Evolutionary conservation across 2,113 vertebrate species (phyloP).

Genomic region (Lagenorhynchus albirostris): DNA sequence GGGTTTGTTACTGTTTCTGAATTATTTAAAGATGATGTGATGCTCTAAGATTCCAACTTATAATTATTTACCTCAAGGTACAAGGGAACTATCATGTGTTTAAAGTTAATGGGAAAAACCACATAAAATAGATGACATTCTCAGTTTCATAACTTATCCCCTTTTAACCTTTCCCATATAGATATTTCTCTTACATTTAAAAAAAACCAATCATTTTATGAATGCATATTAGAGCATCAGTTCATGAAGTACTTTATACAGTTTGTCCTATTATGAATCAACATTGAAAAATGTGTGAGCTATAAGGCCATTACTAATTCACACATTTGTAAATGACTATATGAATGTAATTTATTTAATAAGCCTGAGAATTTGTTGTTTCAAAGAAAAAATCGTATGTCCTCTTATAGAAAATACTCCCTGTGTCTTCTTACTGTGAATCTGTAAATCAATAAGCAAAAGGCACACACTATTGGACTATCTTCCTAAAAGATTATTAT

Average conservation of each 20-base stretch:
- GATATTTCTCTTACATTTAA: neutral
- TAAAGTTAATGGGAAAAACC: neutral
- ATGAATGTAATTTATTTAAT: neutral
- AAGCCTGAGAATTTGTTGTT: conserved; percentile 18
- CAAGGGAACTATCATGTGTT: neutral
- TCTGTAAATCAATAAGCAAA: neutral
- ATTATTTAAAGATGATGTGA: neutral
- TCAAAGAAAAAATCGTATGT: conserved; percentile 1
- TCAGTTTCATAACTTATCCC: neutral
- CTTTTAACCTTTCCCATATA: neutral
- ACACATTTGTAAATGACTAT: conserved; percentile 37
- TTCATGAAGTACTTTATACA: neutral
- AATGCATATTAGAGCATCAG: neutral
- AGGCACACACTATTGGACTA: neutral
- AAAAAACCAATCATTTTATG: neutral
- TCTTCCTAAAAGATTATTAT: neutral
- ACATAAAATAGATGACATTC: neutral
- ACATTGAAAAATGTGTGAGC: neutral
- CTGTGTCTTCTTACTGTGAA: neutral
- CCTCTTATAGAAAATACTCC: neutral
- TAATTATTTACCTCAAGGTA: neutral
- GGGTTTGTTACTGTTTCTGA: neutral
- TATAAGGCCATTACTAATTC: conserved; percentile 26
- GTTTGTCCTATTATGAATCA: conserved; percentile 5
- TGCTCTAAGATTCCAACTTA: neutral